Conservation (phyloP, 2,113 vertebrate species). For the Scytalopus superciliaris region DNA sequence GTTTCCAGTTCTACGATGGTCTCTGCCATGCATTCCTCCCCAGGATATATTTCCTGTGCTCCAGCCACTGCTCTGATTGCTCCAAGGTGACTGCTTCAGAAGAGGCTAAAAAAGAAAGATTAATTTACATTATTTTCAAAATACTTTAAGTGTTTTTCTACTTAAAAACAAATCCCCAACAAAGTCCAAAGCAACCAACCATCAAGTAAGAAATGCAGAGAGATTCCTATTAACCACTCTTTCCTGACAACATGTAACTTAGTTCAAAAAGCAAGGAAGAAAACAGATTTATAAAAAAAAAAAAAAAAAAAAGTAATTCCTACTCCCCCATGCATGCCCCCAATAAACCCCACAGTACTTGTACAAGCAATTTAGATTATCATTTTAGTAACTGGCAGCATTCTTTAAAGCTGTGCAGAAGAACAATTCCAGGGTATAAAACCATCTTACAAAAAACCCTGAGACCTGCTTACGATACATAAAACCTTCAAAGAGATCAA, state of each 20-base stretch:
- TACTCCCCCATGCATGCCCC: background rate
- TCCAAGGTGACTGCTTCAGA: slow-evolving; percentile 96
- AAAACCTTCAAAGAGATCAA: background rate
- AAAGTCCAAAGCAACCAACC: background rate
- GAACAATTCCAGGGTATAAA: background rate
- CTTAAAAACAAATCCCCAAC: background rate
- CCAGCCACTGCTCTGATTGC: slow-evolving; percentile 92
- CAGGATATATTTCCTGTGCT: slow-evolving; percentile 91
- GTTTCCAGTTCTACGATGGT: slow-evolving; percentile 89
- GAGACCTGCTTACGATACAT: background rate
- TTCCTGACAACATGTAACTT: background rate
- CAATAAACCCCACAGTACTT: background rate
- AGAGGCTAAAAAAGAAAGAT: slow-evolving; percentile 81
- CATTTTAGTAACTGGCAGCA: background rate
- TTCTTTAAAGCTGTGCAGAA: background rate
- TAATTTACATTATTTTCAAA: background rate
- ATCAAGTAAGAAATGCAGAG: background rate
- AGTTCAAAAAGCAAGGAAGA: background rate
- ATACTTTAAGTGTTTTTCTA: background rate
- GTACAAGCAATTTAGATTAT: background rate
- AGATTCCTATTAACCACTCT: background rate
- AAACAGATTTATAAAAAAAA: background rate
- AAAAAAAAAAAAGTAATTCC: background rate
- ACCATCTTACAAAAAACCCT: background rate
- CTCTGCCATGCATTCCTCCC: slow-evolving; percentile 87